Evolutionary conservation across 2,888 invertebrate species (phyloP), one percentile per base, ranked within the genome.

Genomic region (Rhagonycha lutea): DNA sequence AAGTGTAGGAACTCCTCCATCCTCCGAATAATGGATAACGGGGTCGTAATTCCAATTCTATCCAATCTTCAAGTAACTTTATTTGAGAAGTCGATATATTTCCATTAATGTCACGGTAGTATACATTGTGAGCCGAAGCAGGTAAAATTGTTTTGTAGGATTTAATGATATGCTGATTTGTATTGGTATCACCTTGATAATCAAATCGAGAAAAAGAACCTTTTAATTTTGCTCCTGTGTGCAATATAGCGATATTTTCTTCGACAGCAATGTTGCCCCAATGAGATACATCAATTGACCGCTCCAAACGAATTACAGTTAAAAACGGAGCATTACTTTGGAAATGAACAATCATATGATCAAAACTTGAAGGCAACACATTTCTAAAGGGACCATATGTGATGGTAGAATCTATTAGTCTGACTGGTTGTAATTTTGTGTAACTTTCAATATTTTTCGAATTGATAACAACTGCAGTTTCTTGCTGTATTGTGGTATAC

Each of bases 201-300:
- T 99, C 99, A 88, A 98, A 98, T 61, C 99, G 92, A 2, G 99
- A 99, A 89, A 99, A 98, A 3, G 98, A 93, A 0, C 97, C 97
- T 86, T 98, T 98, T 61, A 99, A 88, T 79, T 92, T 90, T 10
- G 99, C 99, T 62, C 99, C 99, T 67, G 95, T 94, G 85, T 99
- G 99, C 18, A 94, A 90, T 80, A 99, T 90, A 86, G 98, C 96
- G 81, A 99, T 92, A 8, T 94, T 93, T 87, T 99, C 99, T 86
- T 99, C 98, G 0, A 99, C 91, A 24, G 99, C 99, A 83, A 99
- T 96, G 85, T 99, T 98, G 8, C 99, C 99, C 99, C 99, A 99
- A 87, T 99, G 99, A 0, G 99, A 99, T 2, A 99, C 93, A 89
- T 99, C 99, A 83, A 99, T 95, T 0, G 92, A 89, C 68, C 99